These are phyloP conservation scores for Drosophila subobscura DNA, from an alignment of 1,140 invertebrate species.

Conservation along the genomic window DNA sequence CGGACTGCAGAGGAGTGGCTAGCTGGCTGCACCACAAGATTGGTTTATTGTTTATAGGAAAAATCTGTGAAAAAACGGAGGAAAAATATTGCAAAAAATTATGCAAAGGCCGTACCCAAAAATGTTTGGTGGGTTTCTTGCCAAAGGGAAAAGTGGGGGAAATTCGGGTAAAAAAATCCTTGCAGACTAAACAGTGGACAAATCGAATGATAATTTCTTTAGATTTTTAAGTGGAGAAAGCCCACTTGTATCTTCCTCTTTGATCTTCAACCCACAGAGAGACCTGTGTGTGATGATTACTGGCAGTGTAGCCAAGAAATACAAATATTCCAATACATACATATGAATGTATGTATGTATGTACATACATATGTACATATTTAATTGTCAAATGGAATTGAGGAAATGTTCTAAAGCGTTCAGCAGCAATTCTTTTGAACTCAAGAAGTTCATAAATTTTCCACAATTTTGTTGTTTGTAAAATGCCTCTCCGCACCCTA, in stretches of 20 bases:
- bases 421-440: slow-evolving; percentile 74
- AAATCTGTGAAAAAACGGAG: slow-evolving; percentile 18
- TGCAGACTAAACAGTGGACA: slow-evolving; percentile 65
- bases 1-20: slow-evolving; percentile 51
- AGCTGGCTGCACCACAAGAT: not conserved
- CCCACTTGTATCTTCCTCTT: slow-evolving; percentile 59
- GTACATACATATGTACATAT: slow-evolving; percentile 60
- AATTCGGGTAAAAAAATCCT: slow-evolving; percentile 5
- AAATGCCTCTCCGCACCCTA: slow-evolving; percentile 37
- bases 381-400: slow-evolving; percentile 74
- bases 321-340: slow-evolving; percentile 15
- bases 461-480: slow-evolving; percentile 63
- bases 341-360: slow-evolving; percentile 39
- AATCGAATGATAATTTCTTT: slow-evolving; percentile 37
- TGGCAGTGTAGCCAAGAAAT: slow-evolving; percentile 38
- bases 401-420: slow-evolving; percentile 65
- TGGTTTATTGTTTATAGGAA: slow-evolving; percentile 45
- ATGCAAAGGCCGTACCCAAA: slow-evolving; percentile 62
- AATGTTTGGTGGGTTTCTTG: slow-evolving; percentile 27
- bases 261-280: slow-evolving; percentile 53
- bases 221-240: slow-evolving; percentile 42
- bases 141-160: slow-evolving; percentile 33
- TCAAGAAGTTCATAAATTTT: slow-evolving; percentile 72
- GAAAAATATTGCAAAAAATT: slow-evolving; percentile 19
- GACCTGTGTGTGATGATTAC: slow-evolving; percentile 46